Percentiles rank a stretch among this genome's conserved stretches.
Conservation (phyloP, 2,113 vertebrate species). For the Heterocephalus glaber region DNA sequence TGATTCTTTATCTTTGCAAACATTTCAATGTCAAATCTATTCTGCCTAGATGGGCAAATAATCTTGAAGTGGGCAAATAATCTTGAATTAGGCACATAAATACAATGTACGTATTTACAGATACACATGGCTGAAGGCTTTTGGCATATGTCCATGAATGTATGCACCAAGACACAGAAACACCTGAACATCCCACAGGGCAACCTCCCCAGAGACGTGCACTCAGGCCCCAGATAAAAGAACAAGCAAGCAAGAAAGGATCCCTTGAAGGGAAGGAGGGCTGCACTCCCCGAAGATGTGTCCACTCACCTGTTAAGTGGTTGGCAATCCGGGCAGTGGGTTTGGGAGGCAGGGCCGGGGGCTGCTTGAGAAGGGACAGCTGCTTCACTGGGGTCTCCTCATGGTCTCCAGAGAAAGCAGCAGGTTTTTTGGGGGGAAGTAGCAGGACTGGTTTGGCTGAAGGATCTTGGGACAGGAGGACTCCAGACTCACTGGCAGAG, state of each 20-base stretch:
- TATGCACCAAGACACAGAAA: slow-evolving; percentile 55
- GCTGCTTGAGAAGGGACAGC: slow-evolving; percentile 96
- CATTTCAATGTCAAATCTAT: neutral
- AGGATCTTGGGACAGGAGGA: slow-evolving; percentile 94
- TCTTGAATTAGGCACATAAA: slow-evolving; percentile 36
- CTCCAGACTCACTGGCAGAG: slow-evolving; percentile 90
- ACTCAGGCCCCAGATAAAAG: neutral
- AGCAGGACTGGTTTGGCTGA: slow-evolving; percentile 93
- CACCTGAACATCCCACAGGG: neutral
- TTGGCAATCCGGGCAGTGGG: slow-evolving; percentile 96
- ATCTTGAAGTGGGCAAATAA: too few species aligned
- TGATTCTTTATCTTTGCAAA: neutral
- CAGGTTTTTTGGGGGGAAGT: slow-evolving; percentile 93
- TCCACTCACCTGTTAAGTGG: slow-evolving; percentile 95
- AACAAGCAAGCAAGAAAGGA: neutral
- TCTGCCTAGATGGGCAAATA: neutral
- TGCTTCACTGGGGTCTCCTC: slow-evolving; percentile 95
- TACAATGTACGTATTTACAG: slow-evolving; percentile 3
- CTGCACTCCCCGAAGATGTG: slow-evolving; percentile 56
- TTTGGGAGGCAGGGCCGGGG: slow-evolving; percentile 98
- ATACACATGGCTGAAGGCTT: neutral
- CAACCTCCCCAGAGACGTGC: neutral
- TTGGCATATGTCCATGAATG: neutral
- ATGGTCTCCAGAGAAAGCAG: slow-evolving; percentile 92
- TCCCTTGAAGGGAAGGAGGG: slow-evolving; percentile 69